phyloP scores from a whole-genome alignment of 1,140 invertebrate species.

The Temnothorax longispinosus region DNA sequence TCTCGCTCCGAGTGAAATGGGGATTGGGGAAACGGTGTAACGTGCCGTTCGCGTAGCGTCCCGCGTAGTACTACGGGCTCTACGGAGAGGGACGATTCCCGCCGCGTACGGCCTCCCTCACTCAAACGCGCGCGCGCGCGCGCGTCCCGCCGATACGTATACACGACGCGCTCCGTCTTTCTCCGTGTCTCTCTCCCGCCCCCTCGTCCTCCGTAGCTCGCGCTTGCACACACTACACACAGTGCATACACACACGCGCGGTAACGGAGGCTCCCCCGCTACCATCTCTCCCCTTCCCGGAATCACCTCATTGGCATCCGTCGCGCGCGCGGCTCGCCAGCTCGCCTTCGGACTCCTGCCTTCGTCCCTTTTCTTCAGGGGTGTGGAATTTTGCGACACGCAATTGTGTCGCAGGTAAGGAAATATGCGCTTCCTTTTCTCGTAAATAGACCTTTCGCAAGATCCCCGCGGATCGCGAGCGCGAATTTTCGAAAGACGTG shows the following conservation, averaged over 20 bases:
- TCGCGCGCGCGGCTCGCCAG: conserved; percentile 21
- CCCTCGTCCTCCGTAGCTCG: background rate
- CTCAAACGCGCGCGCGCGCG: background rate
- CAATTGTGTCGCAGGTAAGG: background rate
- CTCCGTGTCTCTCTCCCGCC: background rate
- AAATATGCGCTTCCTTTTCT: background rate
- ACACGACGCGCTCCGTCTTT: background rate
- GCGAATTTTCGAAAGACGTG: background rate
- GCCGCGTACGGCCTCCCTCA: conserved; percentile 62
- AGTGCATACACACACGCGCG: background rate
- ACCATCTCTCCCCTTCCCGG: conserved; percentile 37
- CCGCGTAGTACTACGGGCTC: conserved; percentile 72
- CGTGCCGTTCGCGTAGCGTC: conserved; percentile 61
- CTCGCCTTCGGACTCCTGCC: conserved; percentile 8
- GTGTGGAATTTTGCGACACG: background rate
- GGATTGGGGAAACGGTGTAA: background rate
- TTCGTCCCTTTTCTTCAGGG: background rate
- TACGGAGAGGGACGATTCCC: conserved; percentile 68
- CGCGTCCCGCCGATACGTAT: background rate
- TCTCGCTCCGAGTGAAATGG: background rate
- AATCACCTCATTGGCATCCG: conserved; percentile 54
- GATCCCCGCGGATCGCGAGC: background rate
- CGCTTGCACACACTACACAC: background rate
- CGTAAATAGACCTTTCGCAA: no score
- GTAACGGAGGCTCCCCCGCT: conserved; percentile 9